A percentile compares a stretch with the other conserved stretches of the same genome.
Conservation (phyloP, 1,140 invertebrate genomes). For the Drosophila nasuta region DNA sequence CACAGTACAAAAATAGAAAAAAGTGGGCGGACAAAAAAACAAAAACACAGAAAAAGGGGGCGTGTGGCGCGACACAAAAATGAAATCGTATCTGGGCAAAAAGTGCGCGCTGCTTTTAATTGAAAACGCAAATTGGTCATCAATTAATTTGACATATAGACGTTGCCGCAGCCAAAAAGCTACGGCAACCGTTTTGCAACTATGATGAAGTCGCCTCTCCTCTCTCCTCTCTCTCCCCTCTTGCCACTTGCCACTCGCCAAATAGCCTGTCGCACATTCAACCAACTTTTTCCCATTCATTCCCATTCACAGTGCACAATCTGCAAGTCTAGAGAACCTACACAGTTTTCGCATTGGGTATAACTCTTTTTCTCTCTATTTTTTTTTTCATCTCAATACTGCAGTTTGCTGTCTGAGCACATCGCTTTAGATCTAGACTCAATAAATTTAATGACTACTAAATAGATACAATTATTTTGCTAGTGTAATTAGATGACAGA, state of each 20-base stretch:
- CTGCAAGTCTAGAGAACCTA: not conserved
- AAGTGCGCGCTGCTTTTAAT: constrained; percentile 77
- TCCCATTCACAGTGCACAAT: constrained; percentile 4
- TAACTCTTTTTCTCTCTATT: too few relatives aligned
- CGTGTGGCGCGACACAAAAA: constrained; percentile 32
- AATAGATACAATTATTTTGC: too few relatives aligned
- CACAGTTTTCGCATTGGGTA: too few relatives aligned
- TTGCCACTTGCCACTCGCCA: not conserved
- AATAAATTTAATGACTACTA: too few relatives aligned
- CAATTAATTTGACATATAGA: constrained; percentile 82
- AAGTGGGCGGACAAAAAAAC: not conserved
- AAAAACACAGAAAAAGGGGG: not conserved
- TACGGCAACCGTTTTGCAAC: constrained; percentile 43
- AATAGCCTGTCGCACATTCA: not conserved
- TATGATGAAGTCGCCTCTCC: constrained; percentile 18
- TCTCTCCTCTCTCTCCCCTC: not conserved
- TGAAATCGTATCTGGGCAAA: constrained; percentile 54
- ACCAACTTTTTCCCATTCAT: constrained; percentile 1
- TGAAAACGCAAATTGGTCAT: constrained; percentile 83
- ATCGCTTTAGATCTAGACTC: too few relatives aligned
- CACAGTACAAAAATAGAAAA: constrained; percentile 2
- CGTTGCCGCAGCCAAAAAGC: constrained; percentile 50
- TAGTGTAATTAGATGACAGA: too few relatives aligned
- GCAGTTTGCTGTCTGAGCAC: too few relatives aligned
- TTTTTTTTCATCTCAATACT: too few relatives aligned